phyloP scores from a whole-genome alignment of 2,797 vertebrate species.

The Delichon dasypus region DNA sequence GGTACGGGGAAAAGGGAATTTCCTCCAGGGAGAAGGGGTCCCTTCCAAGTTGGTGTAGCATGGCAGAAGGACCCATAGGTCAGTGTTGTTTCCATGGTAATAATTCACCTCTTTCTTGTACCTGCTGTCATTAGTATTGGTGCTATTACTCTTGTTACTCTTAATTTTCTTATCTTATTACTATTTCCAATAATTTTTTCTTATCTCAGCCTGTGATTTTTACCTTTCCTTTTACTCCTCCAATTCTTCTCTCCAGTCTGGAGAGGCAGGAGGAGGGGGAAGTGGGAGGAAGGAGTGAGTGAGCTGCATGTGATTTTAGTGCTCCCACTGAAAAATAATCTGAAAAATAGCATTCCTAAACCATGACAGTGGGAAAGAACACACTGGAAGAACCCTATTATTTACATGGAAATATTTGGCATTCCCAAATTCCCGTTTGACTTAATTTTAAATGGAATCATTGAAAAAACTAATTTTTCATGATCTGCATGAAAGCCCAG shows the following conservation, averaged over 20 bases:
- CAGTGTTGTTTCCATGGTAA: not conserved
- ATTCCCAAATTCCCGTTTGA: not conserved
- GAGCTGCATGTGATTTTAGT: not conserved
- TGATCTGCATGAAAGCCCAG: not conserved
- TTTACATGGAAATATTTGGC: not conserved
- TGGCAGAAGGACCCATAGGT: not conserved
- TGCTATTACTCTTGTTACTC: not conserved
- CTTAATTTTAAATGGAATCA: not conserved
- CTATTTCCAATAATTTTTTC: not conserved
- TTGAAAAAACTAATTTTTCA: not conserved
- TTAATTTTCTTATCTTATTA: not conserved
- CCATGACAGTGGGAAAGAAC: not conserved
- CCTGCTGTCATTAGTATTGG: not conserved
- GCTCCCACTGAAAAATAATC: not conserved
- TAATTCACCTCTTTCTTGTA: not conserved
- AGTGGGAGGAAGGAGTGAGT: not conserved
- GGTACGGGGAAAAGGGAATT: accelerated
- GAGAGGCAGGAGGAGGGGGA: too few species aligned
- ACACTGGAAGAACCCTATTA: not conserved
- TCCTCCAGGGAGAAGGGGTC: not conserved
- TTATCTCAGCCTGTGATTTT: not conserved
- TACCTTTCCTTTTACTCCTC: not conserved
- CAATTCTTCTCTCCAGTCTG: not conserved
- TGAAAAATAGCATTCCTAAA: not conserved
- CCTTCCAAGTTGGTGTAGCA: accelerated